Conservation (phyloP, 2,797 vertebrate genomes). For the Acanthornis magna region DNA sequence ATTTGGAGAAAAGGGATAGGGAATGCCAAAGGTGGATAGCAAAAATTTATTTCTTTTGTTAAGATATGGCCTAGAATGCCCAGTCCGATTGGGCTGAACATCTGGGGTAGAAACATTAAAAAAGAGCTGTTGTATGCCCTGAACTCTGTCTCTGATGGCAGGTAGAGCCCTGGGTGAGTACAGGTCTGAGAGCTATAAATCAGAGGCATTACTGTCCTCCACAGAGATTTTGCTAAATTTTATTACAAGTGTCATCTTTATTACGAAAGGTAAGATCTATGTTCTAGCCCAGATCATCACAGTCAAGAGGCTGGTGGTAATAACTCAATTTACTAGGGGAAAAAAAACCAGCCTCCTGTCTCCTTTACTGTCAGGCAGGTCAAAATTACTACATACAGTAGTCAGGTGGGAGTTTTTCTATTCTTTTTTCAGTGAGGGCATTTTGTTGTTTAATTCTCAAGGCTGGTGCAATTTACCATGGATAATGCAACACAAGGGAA, state of each 20-base stretch:
- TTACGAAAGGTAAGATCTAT: not conserved
- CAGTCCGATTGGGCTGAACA: not conserved
- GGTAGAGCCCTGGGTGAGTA: not conserved
- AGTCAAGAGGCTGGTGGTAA: not conserved
- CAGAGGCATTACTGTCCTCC: not conserved
- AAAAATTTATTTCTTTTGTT: not conserved
- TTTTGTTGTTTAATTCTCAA: not conserved
- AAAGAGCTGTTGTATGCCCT: not conserved
- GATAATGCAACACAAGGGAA: not conserved
- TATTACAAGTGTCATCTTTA: not conserved
- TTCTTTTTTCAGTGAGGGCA: not conserved
- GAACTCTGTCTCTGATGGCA: not conserved
- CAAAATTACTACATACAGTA: not conserved
- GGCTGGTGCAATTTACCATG: not conserved
- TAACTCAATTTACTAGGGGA: not conserved
- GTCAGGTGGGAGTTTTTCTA: not conserved
- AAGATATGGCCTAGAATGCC: not conserved
- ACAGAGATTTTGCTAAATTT: slow-evolving; percentile 6
- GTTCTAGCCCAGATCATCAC: not conserved
- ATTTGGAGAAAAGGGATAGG: not conserved
- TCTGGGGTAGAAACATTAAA: not conserved
- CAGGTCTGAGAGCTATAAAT: not conserved
- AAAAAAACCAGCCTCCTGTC: not conserved
- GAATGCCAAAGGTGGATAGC: not conserved
- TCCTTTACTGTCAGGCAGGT: not conserved